These are phyloP conservation scores for Adelosebastes latens DNA, from an alignment of 2,797 vertebrate genomes.

Conservation along the genomic window DNA sequence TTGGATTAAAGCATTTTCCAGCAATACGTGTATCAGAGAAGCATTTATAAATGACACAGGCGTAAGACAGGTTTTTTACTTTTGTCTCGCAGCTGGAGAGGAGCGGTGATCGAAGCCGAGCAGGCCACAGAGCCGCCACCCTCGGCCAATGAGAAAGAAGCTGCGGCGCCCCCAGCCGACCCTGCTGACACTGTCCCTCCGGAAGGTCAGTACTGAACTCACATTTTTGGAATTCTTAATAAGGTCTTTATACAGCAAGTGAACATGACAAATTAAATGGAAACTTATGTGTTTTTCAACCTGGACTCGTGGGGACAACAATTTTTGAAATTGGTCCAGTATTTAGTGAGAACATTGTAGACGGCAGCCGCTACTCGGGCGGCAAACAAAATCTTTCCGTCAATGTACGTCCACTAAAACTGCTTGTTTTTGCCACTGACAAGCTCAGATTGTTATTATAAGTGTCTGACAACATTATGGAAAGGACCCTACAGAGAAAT, in stretches of 20 bases:
- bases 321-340: rapidly evolving
- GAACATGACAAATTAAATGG: neutral
- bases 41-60: neutral
- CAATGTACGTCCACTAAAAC: too few relatives aligned
- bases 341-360: too few relatives aligned
- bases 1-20: neutral
- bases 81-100: constrained; percentile 88
- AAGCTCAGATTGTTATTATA: too few relatives aligned
- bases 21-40: neutral
- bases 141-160: constrained; percentile 75
- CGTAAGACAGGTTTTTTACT: neutral
- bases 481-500: neutral
- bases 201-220: constrained; percentile 62
- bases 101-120: constrained; percentile 91
- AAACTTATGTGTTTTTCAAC: too few relatives aligned
- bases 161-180: constrained; percentile 25
- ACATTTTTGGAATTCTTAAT: neutral
- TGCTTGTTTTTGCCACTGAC: too few relatives aligned
- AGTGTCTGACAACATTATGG: too few relatives aligned
- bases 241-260: neutral
- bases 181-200: constrained; percentile 23
- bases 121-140: constrained; percentile 82
- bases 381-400: too few relatives aligned
- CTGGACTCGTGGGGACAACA: neutral
- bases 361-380: too few relatives aligned